Evolutionary conservation across 2,888 invertebrate genomes (phyloP).

Genomic region (Craniophora ligustri): DNA sequence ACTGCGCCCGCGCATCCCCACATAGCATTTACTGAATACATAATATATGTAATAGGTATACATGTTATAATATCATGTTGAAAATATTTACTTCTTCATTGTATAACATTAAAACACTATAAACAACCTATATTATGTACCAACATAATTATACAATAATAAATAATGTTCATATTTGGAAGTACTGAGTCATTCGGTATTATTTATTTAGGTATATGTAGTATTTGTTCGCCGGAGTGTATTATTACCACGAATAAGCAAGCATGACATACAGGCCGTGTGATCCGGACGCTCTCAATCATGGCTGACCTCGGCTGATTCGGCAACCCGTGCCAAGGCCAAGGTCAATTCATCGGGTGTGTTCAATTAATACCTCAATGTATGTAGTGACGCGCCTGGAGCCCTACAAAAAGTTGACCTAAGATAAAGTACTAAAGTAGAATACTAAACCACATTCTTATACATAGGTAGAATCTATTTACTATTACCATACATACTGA

Average conservation of each 20-base stretch:
- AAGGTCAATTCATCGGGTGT: slow-evolving; percentile 80
- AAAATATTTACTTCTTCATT: too few species aligned
- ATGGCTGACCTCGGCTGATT: slow-evolving; percentile 81
- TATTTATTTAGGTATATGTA: slow-evolving; percentile 5
- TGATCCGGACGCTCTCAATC: slow-evolving; percentile 86
- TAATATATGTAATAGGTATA: too few species aligned
- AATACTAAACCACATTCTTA: too few species aligned
- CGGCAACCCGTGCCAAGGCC: slow-evolving; percentile 86
- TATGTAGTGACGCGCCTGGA: slow-evolving; percentile 63
- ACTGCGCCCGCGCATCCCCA: slow-evolving; percentile 25
- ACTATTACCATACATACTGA: too few species aligned
- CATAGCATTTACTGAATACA: too few species aligned
- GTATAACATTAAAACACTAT: too few species aligned
- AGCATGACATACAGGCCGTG: slow-evolving; percentile 72
- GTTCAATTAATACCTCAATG: slow-evolving; percentile 78
- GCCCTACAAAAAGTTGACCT: slow-evolving; percentile 53
- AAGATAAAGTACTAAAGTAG: slow-evolving; percentile 23
- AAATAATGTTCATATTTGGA: too few species aligned
- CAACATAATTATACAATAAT: slow-evolving; percentile 2
- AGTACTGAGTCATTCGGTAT: neutral
- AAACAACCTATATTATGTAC: neutral
- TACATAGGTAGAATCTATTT: neutral
- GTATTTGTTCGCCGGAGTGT: slow-evolving; percentile 36
- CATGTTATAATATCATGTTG: too few species aligned
- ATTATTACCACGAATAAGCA: slow-evolving; percentile 57